Evolutionary conservation across 2,797 vertebrate species (phyloP).

Genomic region (Cyprinodon diabolis): DNA sequence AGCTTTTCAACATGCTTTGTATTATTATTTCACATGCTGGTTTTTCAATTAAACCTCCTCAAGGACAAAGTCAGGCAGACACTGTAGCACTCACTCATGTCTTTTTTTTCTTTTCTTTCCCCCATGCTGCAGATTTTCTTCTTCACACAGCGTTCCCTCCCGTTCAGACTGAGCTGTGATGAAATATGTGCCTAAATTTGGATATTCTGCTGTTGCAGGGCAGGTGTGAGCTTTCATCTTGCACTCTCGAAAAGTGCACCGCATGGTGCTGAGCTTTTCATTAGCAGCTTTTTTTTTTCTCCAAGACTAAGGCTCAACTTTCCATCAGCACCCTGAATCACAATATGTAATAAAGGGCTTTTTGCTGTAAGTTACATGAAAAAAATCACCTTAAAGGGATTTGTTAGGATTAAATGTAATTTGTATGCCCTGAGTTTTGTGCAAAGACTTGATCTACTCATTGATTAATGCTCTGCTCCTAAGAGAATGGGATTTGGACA

Average conservation of each 20-base stretch:
- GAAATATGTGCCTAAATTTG: conserved; percentile 62
- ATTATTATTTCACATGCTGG: conserved; percentile 39
- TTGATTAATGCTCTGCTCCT: conserved; percentile 1
- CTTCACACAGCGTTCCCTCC: conserved; percentile 35
- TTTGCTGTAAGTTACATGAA: conserved; percentile 25
- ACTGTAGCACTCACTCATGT: not conserved
- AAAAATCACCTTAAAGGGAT: conserved; percentile 19
- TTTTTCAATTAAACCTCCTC: conserved; percentile 34
- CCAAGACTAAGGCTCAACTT: conserved; percentile 30
- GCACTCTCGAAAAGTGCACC: conserved; percentile 39
- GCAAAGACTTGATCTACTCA: not conserved
- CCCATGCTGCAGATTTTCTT: conserved; percentile 21
- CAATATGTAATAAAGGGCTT: conserved; percentile 25
- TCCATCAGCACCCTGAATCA: conserved; percentile 40
- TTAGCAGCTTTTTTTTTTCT: conserved; percentile 41
- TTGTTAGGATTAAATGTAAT: conserved; percentile 32
- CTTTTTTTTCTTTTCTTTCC: conserved; percentile 1
- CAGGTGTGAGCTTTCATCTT: conserved; percentile 49
- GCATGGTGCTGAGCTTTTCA: conserved; percentile 46
- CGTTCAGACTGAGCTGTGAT: conserved; percentile 37
- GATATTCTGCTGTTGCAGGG: conserved; percentile 39
- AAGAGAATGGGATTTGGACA: not conserved
- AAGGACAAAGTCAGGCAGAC: not conserved
- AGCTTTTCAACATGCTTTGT: conserved; percentile 14
- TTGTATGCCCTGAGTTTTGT: not conserved